Conservation (phyloP, 2,888 invertebrate species). For the Schizaphis graminum region DNA sequence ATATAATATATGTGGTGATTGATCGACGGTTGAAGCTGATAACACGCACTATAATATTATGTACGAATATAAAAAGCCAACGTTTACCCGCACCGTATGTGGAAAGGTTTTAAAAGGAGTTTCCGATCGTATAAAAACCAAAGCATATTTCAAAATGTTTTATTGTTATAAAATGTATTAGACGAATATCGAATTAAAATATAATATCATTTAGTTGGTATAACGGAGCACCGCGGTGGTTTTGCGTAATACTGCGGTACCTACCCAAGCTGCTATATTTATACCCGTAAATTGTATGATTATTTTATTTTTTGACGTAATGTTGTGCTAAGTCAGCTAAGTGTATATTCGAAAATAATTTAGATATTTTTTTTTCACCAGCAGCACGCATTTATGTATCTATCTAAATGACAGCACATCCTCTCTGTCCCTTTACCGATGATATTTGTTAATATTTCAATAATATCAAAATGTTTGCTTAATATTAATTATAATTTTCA, state of each 20-base stretch:
- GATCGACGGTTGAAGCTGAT: background rate
- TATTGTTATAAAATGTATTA: background rate
- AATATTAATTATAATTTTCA: too few relatives aligned
- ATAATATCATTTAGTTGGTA: background rate
- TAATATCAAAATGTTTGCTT: too few relatives aligned
- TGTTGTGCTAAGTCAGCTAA: background rate
- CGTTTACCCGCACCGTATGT: background rate
- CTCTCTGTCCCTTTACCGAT: too few relatives aligned
- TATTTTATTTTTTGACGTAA: background rate
- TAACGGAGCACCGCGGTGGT: background rate
- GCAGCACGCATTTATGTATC: background rate
- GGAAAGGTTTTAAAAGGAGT: background rate
- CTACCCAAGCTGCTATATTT: background rate
- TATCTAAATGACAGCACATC: too few relatives aligned
- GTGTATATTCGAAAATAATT: background rate
- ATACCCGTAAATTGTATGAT: background rate
- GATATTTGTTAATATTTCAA: too few relatives aligned
- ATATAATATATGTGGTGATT: background rate
- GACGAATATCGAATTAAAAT: background rate
- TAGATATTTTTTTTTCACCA: background rate
- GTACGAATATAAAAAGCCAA: background rate
- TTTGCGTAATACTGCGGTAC: background rate
- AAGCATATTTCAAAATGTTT: background rate
- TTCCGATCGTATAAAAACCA: background rate
- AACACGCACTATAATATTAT: background rate